Evolutionary conservation across 1,140 invertebrate species (phyloP), one percentile per base, ranked within the genome.

Genomic region (Tetraneura akinire): DNA sequence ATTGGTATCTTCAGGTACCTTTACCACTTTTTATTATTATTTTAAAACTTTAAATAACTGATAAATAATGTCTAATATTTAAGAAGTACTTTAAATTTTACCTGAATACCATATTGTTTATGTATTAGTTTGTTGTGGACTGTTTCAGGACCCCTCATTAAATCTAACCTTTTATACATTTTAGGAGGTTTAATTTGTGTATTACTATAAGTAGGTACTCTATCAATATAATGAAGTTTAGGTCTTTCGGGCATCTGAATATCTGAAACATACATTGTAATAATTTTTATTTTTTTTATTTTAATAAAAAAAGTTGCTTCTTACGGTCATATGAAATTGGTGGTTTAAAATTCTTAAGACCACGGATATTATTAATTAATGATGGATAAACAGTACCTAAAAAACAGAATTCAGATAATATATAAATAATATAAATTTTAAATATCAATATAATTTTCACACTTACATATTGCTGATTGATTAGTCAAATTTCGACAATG

Each of bases 81-180:
- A 18, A 11, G n/a, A 60, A 47, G n/a, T 16, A n/a, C n/a, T n/a
- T 76, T 53, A 18, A 82, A 82, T 87, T 88, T 88, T 89, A 95
- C 94, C 85, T 95, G 88, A 82, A 99, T 92, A 42, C 94, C 97
- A 90, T 91, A 98, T 83, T 98, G 96, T 83, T 93, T 92, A 83
- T 97, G 92, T 71, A 94, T 87, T 5, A 99, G 87, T 64, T 89
- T 89, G 84, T 94, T 98, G 82, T 97, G 94, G 64, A 95, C 83
- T 26, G 84, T 53, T 87, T 99, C 97, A 10, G 94, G 95, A 1
- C 97, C 97, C 85, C 95, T 89, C 91, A 98, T 96, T 37, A 92
- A 90, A 37, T 88, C 88, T 0, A 96, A 85, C 64, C 89, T 88
- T 84, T 94, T 96, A 81, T 91, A 90, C 91, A 95, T 94, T 87